A percentile compares a stretch with the other conserved stretches of the same genome.
phyloP scores from a whole-genome alignment of 1,140 invertebrate species.

The Lordiphosa stackelbergi region DNA sequence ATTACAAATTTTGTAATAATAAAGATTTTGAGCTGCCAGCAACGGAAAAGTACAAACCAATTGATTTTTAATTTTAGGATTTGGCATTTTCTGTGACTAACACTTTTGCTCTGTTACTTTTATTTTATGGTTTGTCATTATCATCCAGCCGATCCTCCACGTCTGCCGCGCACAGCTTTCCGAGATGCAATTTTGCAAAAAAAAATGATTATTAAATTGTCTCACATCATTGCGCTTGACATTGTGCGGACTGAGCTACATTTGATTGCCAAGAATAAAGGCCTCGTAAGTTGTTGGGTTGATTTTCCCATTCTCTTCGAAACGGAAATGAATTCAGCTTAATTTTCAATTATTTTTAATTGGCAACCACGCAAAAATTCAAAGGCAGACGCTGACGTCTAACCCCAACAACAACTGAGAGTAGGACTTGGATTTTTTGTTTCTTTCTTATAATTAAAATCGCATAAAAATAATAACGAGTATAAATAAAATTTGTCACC shows the following conservation, averaged over 20 bases:
- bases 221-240: constrained; percentile 69
- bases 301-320: neutral
- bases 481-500: constrained; percentile 57
- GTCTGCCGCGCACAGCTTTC: no score
- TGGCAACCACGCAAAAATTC: constrained; percentile 50
- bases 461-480: constrained; percentile 44
- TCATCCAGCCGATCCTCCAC: neutral
- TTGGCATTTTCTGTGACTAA: no score
- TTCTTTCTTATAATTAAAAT: constrained; percentile 44
- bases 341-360: constrained; percentile 47
- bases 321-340: constrained; percentile 61
- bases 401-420: constrained; percentile 43
- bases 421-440: constrained; percentile 21
- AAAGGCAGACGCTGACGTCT: constrained; percentile 27
- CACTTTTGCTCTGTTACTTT: neutral
- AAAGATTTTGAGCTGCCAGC: no score
- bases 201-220: constrained; percentile 45
- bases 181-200: constrained; percentile 33
- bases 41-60: no score
- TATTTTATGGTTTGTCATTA: neutral
- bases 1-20: no score
- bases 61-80: no score
- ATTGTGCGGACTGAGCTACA: constrained; percentile 33
- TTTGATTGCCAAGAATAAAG: constrained; percentile 20
- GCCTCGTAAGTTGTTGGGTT: neutral